These are phyloP conservation scores for Setophaga kirtlandii DNA, from an alignment of 2,113 vertebrate species.

Conservation along the genomic window DNA sequence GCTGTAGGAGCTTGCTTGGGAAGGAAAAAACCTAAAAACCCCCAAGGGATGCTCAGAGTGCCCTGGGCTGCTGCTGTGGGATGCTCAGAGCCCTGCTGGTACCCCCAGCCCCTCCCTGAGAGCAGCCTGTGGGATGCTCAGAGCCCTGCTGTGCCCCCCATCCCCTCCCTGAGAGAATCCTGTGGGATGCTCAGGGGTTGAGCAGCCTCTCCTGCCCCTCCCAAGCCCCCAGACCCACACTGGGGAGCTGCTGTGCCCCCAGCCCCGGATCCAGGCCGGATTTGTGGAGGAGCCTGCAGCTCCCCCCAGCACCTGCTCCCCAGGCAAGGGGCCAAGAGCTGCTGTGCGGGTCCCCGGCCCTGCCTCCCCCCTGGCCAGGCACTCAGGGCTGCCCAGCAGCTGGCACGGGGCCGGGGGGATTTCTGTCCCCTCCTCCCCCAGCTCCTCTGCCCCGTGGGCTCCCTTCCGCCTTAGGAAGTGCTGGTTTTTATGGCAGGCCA, in stretches of 20 bases:
- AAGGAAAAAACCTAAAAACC: not conserved
- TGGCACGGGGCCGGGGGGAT: slow-evolving; percentile 58
- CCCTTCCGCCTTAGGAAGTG: slow-evolving; percentile 66
- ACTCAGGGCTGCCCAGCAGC: slow-evolving; percentile 39
- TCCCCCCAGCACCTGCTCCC: slow-evolving; percentile 75
- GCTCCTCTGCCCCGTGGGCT: not conserved
- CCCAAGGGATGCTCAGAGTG: not conserved
- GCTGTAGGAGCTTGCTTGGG: accelerated
- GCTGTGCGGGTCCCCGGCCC: slow-evolving; percentile 62
- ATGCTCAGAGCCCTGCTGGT: not conserved
- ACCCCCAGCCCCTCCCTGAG: not conserved
- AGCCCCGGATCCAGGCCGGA: slow-evolving; percentile 69
- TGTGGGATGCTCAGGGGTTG: not conserved
- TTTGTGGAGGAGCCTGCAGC: slow-evolving; percentile 50
- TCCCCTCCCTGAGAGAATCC: not conserved
- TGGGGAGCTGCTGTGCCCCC: not conserved
- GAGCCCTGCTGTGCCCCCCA: not conserved
- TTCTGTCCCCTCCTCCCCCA: slow-evolving; percentile 57
- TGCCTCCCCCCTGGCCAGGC: slow-evolving; percentile 52
- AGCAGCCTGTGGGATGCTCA: not conserved
- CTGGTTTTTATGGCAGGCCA: not conserved
- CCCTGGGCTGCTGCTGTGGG: not conserved
- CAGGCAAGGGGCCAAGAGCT: slow-evolving; percentile 70
- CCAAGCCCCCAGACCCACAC: accelerated
- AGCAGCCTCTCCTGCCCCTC: not conserved